Conservation (phyloP, 30 jellyfish, hydroid and myxozoan genomes). For the Aurelia sp. region DNA sequence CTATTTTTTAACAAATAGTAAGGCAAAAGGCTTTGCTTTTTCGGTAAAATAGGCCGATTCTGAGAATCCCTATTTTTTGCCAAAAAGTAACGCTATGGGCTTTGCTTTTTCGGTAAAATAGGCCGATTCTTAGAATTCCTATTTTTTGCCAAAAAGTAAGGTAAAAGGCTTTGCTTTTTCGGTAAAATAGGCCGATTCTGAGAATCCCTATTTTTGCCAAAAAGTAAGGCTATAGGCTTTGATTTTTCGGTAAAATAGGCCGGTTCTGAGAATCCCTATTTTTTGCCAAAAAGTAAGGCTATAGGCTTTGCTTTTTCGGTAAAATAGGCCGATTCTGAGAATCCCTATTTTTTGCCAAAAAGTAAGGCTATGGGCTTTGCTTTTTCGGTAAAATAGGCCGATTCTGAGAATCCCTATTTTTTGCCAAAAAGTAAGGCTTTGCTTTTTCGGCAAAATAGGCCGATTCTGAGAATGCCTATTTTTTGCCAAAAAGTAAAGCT, state of each 20-base stretch:
- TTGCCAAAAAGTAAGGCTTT: background rate
- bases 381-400: background rate
- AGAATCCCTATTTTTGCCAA: background rate
- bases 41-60: background rate
- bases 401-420: background rate
- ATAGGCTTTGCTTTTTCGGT: background rate
- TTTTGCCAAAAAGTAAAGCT: background rate
- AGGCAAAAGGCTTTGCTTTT: background rate
- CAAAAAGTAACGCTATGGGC: background rate
- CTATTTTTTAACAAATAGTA: background rate
- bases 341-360: background rate
- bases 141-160: background rate
- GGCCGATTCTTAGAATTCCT: background rate
- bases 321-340: background rate
- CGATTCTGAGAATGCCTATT: background rate
- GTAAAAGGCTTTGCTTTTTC: too few relatives aligned
- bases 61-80: background rate
- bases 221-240: background rate
- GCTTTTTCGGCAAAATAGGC: background rate
- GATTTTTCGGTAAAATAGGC: background rate
- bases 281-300: background rate
- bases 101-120: background rate
- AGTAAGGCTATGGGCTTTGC: background rate
- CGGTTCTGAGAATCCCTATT: background rate
- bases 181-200: background rate